A percentile compares a stretch with the other conserved stretches of the same genome.
These are phyloP conservation scores for Bufotes viridis DNA, from an alignment of 2,797 vertebrate genomes.

Conservation along the genomic window DNA sequence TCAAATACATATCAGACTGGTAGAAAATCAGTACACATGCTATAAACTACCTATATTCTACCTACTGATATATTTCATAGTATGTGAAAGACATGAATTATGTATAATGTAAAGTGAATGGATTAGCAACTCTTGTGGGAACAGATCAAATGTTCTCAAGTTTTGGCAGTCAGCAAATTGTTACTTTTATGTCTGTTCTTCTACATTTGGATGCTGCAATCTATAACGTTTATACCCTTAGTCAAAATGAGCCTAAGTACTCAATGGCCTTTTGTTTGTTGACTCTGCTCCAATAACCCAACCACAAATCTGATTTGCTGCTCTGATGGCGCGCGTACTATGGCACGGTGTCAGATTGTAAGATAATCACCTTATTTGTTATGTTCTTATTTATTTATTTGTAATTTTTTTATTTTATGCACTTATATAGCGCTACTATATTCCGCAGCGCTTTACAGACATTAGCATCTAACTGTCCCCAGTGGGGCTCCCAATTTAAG, in stretches of 20 bases:
- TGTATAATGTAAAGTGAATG: background rate
- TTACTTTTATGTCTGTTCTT: background rate
- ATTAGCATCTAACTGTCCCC: no score
- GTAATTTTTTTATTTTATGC: no score
- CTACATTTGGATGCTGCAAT: background rate
- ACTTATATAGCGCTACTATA: no score
- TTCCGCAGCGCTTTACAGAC: no score
- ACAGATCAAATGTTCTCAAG: background rate
- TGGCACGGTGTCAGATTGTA: background rate
- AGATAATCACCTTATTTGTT: background rate
- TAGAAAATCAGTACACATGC: background rate
- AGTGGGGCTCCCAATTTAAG: no score
- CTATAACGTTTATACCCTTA: background rate
- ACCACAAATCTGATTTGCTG: conserved; percentile 15
- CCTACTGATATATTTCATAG: background rate
- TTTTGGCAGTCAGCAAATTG: background rate
- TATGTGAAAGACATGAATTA: background rate
- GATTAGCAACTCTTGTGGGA: background rate
- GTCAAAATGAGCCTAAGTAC: background rate
- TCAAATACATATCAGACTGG: background rate
- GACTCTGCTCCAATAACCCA: background rate
- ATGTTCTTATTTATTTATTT: no score
- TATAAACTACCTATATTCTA: background rate
- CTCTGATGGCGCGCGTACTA: background rate
- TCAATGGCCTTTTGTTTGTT: background rate